A percentile compares a stretch with the other conserved stretches of the same genome.
These are phyloP conservation scores for Loris lydekkerianus DNA, from an alignment of 2,797 vertebrate genomes.

Conservation along the genomic window DNA sequence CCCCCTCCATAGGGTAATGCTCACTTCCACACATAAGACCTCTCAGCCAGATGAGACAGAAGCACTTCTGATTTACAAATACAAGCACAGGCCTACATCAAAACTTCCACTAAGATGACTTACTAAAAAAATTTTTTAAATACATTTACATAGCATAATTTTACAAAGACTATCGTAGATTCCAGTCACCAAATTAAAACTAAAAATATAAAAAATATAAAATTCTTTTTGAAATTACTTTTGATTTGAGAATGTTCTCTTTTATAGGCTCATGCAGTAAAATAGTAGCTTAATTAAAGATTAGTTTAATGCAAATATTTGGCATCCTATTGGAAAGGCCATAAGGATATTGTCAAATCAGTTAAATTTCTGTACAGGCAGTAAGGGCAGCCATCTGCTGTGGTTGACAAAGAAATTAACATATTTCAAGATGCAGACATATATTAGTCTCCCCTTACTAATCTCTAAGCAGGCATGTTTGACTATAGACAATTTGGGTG, in stretches of 20 bases:
- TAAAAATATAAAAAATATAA: conserved; percentile 29
- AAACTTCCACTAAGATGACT: not conserved
- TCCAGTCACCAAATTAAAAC: conserved; percentile 44
- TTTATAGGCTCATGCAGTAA: conserved; percentile 11
- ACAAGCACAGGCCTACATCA: not conserved
- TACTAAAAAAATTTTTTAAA: not conserved
- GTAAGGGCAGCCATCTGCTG: conserved; percentile 76
- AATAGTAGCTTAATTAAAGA: conserved; percentile 67
- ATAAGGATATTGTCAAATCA: conserved; percentile 81
- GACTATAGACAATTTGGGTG: not conserved
- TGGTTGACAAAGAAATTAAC: conserved; percentile 74
- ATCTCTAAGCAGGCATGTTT: conserved; percentile 67
- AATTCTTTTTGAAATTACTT: conserved; percentile 43
- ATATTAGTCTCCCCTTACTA: conserved; percentile 15
- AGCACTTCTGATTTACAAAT: not conserved
- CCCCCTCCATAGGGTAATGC: not conserved
- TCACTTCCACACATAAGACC: not conserved
- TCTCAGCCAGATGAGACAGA: not conserved
- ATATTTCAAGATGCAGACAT: conserved; percentile 73
- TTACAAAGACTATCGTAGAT: conserved; percentile 15
- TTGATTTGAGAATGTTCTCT: conserved; percentile 49
- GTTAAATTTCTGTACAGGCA: conserved; percentile 77
- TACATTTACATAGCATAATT: conserved; percentile 12
- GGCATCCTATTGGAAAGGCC: conserved; percentile 73
- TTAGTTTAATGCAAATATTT: conserved; percentile 77